phyloP scores from a whole-genome alignment of 2,113 vertebrate genomes.

The Atrichornis clamosus region DNA sequence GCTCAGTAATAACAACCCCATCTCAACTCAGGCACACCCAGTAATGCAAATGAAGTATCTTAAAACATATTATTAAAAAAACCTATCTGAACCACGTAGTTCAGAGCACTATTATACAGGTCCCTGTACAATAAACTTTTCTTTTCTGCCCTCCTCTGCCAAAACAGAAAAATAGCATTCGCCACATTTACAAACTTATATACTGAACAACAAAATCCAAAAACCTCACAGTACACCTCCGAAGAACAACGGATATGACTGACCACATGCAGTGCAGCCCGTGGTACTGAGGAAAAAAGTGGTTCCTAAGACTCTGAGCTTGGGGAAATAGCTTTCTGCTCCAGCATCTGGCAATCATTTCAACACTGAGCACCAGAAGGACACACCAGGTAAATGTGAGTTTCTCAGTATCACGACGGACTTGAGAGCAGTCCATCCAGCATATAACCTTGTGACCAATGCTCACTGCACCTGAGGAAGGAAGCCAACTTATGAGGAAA shows the following conservation, averaged over 20 bases:
- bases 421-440: not conserved
- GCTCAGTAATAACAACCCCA: not conserved
- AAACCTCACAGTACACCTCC: not conserved
- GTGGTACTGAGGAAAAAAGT: not conserved
- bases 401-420: not conserved
- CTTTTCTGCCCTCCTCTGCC: not conserved
- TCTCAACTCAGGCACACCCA: not conserved
- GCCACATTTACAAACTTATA: not conserved
- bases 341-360: not conserved
- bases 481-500: not conserved
- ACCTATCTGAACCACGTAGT: not conserved
- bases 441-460: not conserved
- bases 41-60: not conserved
- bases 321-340: not conserved
- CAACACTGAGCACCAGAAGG: not conserved
- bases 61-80: not conserved
- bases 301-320: not conserved
- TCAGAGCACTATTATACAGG: not conserved
- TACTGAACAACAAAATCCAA: not conserved
- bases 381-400: not conserved
- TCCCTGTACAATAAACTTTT: not conserved
- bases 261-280: not conserved
- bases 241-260: not conserved
- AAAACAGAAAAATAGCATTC: not conserved
- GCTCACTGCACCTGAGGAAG: not conserved